Evolutionary conservation across 2,888 invertebrate genomes (phyloP), one percentile per base, ranked within the genome.

Genomic region (Agrilus cyanescens): DNA sequence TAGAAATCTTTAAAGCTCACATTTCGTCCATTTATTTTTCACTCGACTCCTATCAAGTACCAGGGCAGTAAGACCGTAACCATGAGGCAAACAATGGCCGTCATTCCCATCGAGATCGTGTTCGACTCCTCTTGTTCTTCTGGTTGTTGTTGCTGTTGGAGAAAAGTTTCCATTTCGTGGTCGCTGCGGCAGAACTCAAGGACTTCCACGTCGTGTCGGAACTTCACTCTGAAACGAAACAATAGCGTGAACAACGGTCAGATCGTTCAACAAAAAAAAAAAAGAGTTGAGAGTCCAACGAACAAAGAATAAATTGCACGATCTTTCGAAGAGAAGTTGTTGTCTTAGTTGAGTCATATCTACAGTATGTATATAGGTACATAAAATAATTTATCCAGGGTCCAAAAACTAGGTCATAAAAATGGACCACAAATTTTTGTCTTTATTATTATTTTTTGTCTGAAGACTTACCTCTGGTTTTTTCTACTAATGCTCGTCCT

Each of bases 121-220:
- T 46, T 47, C 36, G 47, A 46, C 30, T 32, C 46, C 37, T 51
- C 46, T 52, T 49, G 38, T 18, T 49, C 46, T 41, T 51, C 46
- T 25, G 25, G 25, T 25, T 25, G 25, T 25, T 25, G 25, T 25
- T 25, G 25, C 20, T 58, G 55, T 38, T 68, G 25, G 25, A 25
- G 25, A 25, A 25, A 25, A 8, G 25, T 68, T 40, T 63, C 60
- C 41, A 60, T 50, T 56, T 71, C 70, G 52, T 71, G 67, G 37
- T 69, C 69, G 41, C 66, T 63, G 37, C 70, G 61, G 50, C 66
- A 66, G 60, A 70, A 73, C 53, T 74, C 74, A 33, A 68, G 63
- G 8, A 74, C 67, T 50, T 74, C 71, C 6, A 74, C 73, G 55
- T 73, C 72, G 57, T 69, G 69, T 12, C 69, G 70, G 54, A 74